Evolutionary conservation across 2,797 vertebrate species (phyloP).

Genomic region (Helarctos malayanus): DNA sequence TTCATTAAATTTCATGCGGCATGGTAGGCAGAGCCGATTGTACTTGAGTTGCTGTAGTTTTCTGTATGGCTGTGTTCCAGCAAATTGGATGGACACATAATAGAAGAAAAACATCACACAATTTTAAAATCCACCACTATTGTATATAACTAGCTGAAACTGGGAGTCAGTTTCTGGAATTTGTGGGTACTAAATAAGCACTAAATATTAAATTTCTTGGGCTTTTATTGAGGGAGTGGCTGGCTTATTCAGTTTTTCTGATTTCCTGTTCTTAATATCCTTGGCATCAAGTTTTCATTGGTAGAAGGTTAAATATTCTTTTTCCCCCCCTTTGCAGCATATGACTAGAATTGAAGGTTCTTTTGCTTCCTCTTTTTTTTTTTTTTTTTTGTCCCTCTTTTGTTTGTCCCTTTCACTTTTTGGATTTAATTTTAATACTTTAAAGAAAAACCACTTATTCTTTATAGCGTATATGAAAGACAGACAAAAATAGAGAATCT

Average conservation of each 20-base stretch:
- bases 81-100: background rate
- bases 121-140: background rate
- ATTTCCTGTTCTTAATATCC: slow-evolving; percentile 76
- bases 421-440: slow-evolving; percentile 58
- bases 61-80: background rate
- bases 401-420: background rate
- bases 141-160: background rate
- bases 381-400: background rate
- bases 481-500: slow-evolving; percentile 23
- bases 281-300: slow-evolving; percentile 68
- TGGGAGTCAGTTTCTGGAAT: slow-evolving; percentile 51
- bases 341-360: slow-evolving; percentile 23
- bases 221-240: slow-evolving; percentile 54
- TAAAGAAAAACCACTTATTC: slow-evolving; percentile 44
- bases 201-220: slow-evolving; percentile 63
- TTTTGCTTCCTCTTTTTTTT: background rate
- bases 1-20: background rate
- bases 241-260: slow-evolving; percentile 27
- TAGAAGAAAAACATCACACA: background rate
- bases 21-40: background rate
- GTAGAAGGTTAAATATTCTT: slow-evolving; percentile 32
- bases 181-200: slow-evolving; percentile 52
- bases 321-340: background rate
- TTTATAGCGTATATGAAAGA: background rate
- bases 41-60: slow-evolving; percentile 6